Evolutionary conservation across 2,888 invertebrate species (phyloP).

Genomic region (Candidula unifasciata): DNA sequence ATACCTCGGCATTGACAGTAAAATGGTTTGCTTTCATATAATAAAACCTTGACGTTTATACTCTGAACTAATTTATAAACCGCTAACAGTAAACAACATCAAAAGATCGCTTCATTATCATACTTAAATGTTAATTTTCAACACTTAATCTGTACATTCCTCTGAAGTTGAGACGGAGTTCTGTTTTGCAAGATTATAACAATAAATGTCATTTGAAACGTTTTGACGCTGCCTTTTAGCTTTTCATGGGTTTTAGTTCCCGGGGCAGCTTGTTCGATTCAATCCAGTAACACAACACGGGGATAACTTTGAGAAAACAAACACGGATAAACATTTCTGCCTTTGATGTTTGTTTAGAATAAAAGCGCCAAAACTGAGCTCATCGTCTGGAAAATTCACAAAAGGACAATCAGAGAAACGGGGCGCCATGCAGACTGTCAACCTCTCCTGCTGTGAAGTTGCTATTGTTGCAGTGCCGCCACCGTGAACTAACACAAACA

Average conservation of each 20-base stretch:
- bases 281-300: neutral
- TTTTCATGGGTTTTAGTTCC: constrained; percentile 1
- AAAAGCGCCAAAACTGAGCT: neutral
- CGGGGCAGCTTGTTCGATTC: neutral
- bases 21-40: too few relatives aligned
- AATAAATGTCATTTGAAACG: neutral
- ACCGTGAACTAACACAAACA: constrained; percentile 9
- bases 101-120: constrained; percentile 3
- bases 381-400: neutral
- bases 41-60: too few relatives aligned
- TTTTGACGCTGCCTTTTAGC: constrained; percentile 17
- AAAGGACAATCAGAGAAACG: neutral
- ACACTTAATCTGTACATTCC: constrained; percentile 5
- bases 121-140: neutral
- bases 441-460: constrained; percentile 14
- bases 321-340: constrained; percentile 14
- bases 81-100: constrained; percentile 4
- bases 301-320: constrained; percentile 23
- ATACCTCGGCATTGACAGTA: too few relatives aligned
- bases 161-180: neutral
- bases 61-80: neutral
- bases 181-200: neutral
- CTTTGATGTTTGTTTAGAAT: constrained; percentile 31
- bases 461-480: neutral
- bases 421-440: neutral